Evolutionary conservation across 2,113 vertebrate genomes (phyloP), one percentile per base, ranked within the genome.

Genomic region (Spheniscus mendiculus): DNA sequence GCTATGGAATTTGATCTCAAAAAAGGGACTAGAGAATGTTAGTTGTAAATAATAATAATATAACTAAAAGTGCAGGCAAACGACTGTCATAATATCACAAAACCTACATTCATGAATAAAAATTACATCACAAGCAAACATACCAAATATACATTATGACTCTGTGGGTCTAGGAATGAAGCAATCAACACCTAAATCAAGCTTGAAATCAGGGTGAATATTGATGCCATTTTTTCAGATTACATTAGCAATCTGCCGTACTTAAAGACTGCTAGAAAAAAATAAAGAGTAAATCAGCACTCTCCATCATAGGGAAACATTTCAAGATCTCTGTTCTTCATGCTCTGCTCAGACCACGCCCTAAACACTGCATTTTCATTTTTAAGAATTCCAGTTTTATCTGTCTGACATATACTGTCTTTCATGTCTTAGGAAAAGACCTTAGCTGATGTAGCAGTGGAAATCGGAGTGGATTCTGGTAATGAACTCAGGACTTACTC

Each of bases 111-210:
- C 47, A 92, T 71, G 66, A 92, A 87, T 94, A 95, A 92, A 94
- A 94, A 85, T 58, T 44, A 52, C 40, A 79, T 69, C 77, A 87
- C 25, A 89, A 71, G 38, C 34, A 77, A 92, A 78, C 15, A 71
- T 38, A 86, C 29, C 45, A 89, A 92, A 93, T 29, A 70, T n/a
- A 71, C 25, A 69, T 76, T 63, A 79, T 71, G 50, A 90, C 40
- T 83, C 36, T 58, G 15, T 81, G 73, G 50, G 52, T 67, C 40
- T 89, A 84, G 61, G 69, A 95, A 83, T 73, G 44, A 94, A 81
- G 77, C 73, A 92, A 96, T 95, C 86, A 78, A 32, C 77, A 87
- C 32, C 32, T 84, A 97, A 94, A 93, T 87, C 92, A 96, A 82
- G 80, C 65, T 87, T 92, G 83, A 94, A 92, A 96, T 82, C 92